phyloP scores from a whole-genome alignment of 2,888 invertebrate species.

The Parnassius orleans region DNA sequence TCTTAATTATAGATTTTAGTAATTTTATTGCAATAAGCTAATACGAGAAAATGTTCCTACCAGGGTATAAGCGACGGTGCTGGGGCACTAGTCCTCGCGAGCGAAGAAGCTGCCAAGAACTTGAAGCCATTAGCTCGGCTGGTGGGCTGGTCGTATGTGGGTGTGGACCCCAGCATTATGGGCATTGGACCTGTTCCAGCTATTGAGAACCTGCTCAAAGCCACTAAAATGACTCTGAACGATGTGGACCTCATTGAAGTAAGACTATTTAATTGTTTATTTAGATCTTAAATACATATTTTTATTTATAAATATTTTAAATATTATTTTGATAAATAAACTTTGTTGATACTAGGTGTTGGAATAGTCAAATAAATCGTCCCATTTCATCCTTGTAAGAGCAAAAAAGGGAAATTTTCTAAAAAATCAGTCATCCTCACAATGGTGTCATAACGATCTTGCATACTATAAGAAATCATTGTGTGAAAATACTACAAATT shows the following conservation, averaged over 20 bases:
- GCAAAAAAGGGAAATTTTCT: too few species aligned
- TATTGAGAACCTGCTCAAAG: constrained; percentile 91
- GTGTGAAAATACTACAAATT: too few species aligned
- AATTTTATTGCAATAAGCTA: neutral
- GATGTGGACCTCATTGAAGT: constrained; percentile 97
- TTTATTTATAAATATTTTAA: too few species aligned
- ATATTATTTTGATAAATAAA: too few species aligned
- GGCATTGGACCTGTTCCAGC: constrained; percentile 98
- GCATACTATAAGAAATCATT: too few species aligned
- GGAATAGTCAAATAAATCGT: too few species aligned
- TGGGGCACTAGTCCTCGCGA: constrained; percentile 93
- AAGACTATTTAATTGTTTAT: constrained; percentile 19
- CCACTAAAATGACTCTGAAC: constrained; percentile 87
- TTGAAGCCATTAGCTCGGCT: constrained; percentile 95
- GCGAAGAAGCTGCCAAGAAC: constrained; percentile 92
- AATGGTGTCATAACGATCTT: too few species aligned
- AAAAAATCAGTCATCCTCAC: too few species aligned
- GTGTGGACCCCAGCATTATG: constrained; percentile 99
- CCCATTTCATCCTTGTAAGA: too few species aligned
- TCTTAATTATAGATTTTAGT: too few species aligned
- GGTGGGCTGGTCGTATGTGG: constrained; percentile 94
- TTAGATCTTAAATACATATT: too few species aligned
- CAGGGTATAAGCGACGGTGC: constrained; percentile 99
- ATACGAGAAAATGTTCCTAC: neutral
- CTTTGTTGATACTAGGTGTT: too few species aligned